Conservation (phyloP, 2,888 invertebrate genomes). For the Limnephilus auricula region DNA sequence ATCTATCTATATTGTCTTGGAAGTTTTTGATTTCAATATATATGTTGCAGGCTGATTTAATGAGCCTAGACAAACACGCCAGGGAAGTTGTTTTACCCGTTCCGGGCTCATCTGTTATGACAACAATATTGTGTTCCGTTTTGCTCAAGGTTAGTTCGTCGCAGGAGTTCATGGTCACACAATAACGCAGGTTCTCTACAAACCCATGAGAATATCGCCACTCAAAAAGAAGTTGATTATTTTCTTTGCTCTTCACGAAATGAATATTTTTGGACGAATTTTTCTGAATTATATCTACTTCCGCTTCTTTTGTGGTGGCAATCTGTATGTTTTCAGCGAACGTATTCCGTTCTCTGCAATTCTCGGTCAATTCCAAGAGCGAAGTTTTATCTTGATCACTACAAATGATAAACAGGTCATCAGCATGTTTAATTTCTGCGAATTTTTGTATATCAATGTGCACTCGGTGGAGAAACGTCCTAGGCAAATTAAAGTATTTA, state of each 20-base stretch:
- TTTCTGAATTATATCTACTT: not conserved
- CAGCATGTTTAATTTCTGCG: not conserved
- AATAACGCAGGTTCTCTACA: not conserved
- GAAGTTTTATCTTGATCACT: not conserved
- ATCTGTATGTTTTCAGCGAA: not conserved
- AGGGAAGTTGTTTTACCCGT: not conserved
- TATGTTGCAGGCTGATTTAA: not conserved
- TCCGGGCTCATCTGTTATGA: not conserved
- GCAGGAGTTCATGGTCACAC: not conserved
- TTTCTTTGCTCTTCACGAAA: not conserved
- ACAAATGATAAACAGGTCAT: not conserved
- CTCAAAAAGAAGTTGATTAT: not conserved
- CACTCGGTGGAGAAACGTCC: not conserved
- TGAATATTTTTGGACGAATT: not conserved
- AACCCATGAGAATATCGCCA: not conserved
- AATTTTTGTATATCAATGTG: not conserved
- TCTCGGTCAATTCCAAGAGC: not conserved
- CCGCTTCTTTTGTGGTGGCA: not conserved
- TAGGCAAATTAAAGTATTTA: not conserved
- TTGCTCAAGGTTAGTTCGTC: not conserved
- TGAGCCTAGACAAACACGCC: not conserved
- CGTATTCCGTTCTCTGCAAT: not conserved
- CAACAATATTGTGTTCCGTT: not conserved
- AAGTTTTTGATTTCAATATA: not conserved
- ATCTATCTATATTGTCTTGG: not conserved